Conservation (phyloP, 2,888 invertebrate genomes). For the Amblyjoppa fuscipennis region DNA sequence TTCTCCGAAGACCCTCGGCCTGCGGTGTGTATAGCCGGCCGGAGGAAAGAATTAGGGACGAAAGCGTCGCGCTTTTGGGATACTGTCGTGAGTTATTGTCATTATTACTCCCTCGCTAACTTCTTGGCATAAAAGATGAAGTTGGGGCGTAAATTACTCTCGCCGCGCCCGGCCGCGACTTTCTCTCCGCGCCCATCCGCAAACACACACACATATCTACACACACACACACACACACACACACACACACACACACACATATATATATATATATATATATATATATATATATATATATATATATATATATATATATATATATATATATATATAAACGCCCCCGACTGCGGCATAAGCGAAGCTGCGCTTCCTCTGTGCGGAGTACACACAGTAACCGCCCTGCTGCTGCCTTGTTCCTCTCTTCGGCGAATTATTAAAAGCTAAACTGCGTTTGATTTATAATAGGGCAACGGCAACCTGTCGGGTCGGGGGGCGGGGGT, state of each 20-base stretch:
- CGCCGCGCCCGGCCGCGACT: conserved; percentile 28
- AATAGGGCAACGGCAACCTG: conserved; percentile 77
- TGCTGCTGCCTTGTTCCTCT: conserved; percentile 62
- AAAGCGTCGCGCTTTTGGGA: conserved; percentile 18
- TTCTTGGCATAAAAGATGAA: conserved; percentile 65
- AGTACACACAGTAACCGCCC: conserved; percentile 66
- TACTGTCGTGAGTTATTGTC: conserved; percentile 60
- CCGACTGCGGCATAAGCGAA: background rate
- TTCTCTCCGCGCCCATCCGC: background rate
- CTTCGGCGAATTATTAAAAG: conserved; percentile 82
- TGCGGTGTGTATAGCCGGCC: background rate
- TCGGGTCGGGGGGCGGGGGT: conserved; percentile 66
- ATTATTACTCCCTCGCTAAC: conserved; percentile 49
- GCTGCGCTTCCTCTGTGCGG: background rate
- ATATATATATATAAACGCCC: background rate
- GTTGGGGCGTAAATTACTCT: conserved; percentile 67
- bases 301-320: conserved; percentile 1
- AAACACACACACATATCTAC: too few species aligned
- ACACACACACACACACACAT: background rate
- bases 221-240: background rate
- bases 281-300: background rate
- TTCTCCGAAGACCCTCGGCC: too few species aligned
- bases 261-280: background rate
- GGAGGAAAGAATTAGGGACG: background rate
- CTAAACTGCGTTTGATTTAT: conserved; percentile 85